Evolutionary conservation across 2,888 invertebrate species (phyloP), one percentile per base, ranked within the genome.

Genomic region (Colletes collaris): DNA sequence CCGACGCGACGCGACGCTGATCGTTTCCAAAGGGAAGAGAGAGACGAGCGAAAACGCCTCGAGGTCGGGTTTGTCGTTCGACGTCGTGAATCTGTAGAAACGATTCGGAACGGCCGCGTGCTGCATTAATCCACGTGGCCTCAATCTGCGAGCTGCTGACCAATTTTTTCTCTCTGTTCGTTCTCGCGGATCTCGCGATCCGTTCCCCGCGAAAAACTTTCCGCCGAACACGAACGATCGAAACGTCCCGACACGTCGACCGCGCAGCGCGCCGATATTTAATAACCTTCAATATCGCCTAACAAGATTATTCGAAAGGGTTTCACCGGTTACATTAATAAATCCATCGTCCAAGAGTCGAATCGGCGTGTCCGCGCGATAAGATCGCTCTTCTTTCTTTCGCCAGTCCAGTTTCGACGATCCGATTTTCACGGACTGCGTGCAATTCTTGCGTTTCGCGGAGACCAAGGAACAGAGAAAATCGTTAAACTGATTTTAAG

Each of bases 301-400:
- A 92, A 92, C 88, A 84, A 90, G 90, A 91, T 92, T 89, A 90
- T 87, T 86, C 86, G 83, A 87, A 90, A 90, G 88, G 91, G 92
- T 92, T 92, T 92, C 92, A 82, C 88, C 84, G 83, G 82, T 85
- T 89, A 89, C 90, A 91, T 90, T 92, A 91, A 92, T 90, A 90
- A 90, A 89, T 90, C 87, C 86, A 88, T 90, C 87, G 79, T 63
- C 56, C 75, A 59, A 52, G 59, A 78, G 73, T 44, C 73, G 64
- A 78, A 74, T 75, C 76, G 71, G 79, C 79, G 79, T 76, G 79
- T 82, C 81, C 44, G 76, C 50, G 67, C 80, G 84, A 84, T 79
- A 76, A 60, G 70, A 83, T 82, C 67, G 72, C 62, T 64, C 77
- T 75, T 35, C 75, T 76, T 81, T 58, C 67, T 70, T 84, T 70